phyloP scores from a whole-genome alignment of 2,113 vertebrate species.

The Loxodonta africana region DNA sequence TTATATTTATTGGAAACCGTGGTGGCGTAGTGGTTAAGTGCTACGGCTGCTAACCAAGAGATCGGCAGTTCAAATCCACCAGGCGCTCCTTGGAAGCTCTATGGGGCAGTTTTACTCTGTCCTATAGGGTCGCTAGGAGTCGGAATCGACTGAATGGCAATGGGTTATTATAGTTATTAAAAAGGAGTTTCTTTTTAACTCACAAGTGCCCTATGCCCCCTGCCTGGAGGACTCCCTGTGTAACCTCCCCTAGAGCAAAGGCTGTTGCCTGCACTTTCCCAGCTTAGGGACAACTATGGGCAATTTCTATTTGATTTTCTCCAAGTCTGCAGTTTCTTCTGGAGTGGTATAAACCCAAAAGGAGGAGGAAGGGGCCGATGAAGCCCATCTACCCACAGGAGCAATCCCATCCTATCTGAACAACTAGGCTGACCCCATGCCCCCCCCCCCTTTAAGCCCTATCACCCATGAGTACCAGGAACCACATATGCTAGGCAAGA shows the following conservation, averaged over 20 bases:
- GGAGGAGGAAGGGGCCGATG: background rate
- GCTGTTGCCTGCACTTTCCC: background rate
- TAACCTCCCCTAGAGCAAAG: constrained; percentile 2
- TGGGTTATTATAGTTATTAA: background rate
- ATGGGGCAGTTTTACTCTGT: too few species aligned
- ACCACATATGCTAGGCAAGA: constrained; percentile 6
- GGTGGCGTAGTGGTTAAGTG: too few species aligned
- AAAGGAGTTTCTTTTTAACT: constrained; percentile 58
- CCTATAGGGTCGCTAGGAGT: too few species aligned
- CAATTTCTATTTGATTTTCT: constrained; percentile 5
- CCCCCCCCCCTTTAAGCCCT: background rate
- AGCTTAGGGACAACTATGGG: background rate
- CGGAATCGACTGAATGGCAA: too few species aligned
- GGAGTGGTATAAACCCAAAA: background rate
- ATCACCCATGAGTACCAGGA: background rate
- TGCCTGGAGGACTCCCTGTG: background rate
- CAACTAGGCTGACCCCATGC: background rate
- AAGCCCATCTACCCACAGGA: background rate
- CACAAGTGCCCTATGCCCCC: background rate
- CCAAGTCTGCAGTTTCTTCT: background rate
- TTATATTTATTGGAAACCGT: background rate
- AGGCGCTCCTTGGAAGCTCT: too few species aligned
- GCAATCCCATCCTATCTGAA: background rate
- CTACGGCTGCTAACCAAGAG: too few species aligned
- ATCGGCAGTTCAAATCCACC: too few species aligned